phyloP scores from a whole-genome alignment of 2,797 vertebrate species.

The Coregonus sp. region DNA sequence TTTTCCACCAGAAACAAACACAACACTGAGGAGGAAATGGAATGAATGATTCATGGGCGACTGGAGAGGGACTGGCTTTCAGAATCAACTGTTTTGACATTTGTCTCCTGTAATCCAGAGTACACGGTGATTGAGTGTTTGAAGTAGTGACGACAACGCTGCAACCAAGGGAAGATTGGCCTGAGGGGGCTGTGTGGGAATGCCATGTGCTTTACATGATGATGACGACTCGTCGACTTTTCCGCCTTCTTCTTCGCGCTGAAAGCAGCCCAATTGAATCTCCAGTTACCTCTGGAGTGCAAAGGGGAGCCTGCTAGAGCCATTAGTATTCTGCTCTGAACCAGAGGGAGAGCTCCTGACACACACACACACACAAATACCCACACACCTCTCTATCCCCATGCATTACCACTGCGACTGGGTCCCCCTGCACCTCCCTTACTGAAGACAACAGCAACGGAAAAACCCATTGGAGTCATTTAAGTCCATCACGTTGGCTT shows the following conservation, averaged over 20 bases:
- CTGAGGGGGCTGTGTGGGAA: constrained; percentile 23
- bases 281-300: constrained; percentile 30
- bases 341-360: constrained; percentile 24
- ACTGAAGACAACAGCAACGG: constrained; percentile 23
- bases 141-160: constrained; percentile 39
- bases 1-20: constrained; percentile 16
- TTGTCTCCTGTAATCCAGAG: constrained; percentile 23
- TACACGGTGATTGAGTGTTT: constrained; percentile 35
- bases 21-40: constrained; percentile 13
- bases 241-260: constrained; percentile 6
- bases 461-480: constrained; percentile 51
- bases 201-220: constrained; percentile 41
- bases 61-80: constrained; percentile 19
- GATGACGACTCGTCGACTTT: constrained; percentile 23
- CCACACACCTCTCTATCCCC: not conserved
- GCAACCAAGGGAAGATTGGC: constrained; percentile 26
- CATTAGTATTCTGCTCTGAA: constrained; percentile 50
- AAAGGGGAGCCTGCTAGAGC: constrained; percentile 10
- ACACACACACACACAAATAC: too few relatives aligned
- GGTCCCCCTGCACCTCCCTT: not conserved
- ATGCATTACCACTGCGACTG: not conserved
- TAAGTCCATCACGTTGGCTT: constrained; percentile 51
- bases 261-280: constrained; percentile 33
- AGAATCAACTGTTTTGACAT: constrained; percentile 30
- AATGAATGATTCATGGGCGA: constrained; percentile 31